Percentiles rank a stretch among this genome's conserved stretches.
Conservation (phyloP, 2,888 invertebrate species). For the Geophilus truncorum region DNA sequence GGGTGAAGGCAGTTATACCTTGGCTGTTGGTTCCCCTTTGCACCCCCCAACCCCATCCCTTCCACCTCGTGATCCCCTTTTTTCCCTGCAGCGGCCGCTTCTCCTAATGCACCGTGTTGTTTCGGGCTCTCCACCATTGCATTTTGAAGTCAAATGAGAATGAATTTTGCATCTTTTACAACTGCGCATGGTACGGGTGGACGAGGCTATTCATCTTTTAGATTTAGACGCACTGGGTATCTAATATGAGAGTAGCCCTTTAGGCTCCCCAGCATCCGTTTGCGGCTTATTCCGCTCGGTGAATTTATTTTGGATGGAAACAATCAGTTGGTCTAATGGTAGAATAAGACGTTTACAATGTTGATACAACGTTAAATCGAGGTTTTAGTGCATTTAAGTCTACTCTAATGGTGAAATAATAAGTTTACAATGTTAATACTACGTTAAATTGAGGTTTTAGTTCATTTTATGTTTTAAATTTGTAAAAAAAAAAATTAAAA, state of each 20-base stretch:
- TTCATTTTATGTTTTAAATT: too few relatives aligned
- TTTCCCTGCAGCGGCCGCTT: background rate
- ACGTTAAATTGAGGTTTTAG: too few relatives aligned
- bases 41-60: background rate
- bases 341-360: too few relatives aligned
- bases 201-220: background rate
- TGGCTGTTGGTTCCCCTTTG: background rate
- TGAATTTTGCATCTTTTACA: slow-evolving; percentile 8
- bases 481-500: too few relatives aligned
- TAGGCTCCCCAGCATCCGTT: too few relatives aligned
- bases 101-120: background rate
- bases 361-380: too few relatives aligned
- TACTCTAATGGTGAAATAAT: too few relatives aligned
- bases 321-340: too few relatives aligned
- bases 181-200: background rate
- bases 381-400: too few relatives aligned
- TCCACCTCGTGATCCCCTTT: slow-evolving; percentile 14
- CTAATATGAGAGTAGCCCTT: background rate
- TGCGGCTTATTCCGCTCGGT: too few relatives aligned
- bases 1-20: background rate
- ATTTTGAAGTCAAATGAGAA: slow-evolving; percentile 13
- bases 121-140: background rate
- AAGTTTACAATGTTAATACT: too few relatives aligned
- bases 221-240: background rate
- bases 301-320: too few relatives aligned